Percentiles rank a stretch among this genome's conserved stretches.
phyloP scores from a whole-genome alignment of 2,888 invertebrate genomes.

The Galerucella nymphaeae region DNA sequence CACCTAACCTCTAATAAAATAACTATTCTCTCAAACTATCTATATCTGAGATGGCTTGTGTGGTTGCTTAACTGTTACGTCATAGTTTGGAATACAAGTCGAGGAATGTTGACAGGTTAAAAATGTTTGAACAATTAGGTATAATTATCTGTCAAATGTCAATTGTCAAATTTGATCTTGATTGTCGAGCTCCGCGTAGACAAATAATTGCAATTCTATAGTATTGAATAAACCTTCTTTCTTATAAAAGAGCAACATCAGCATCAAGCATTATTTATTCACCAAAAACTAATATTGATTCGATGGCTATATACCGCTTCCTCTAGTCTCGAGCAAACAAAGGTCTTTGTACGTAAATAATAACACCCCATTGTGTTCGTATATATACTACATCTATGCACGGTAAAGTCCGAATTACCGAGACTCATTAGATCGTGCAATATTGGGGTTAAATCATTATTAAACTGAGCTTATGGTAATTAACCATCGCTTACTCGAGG shows the following conservation, averaged over 20 bases:
- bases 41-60: too few relatives aligned
- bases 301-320: conserved; percentile 3
- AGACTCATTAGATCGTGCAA: conserved; percentile 35
- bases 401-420: conserved; percentile 26
- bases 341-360: conserved; percentile 8
- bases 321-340: conserved; percentile 24
- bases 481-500: conserved; percentile 32
- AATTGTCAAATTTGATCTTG: too few relatives aligned
- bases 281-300: conserved; percentile 36
- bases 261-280: conserved; percentile 26
- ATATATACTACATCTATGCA: conserved; percentile 2
- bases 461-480: conserved; percentile 41
- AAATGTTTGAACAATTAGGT: too few relatives aligned
- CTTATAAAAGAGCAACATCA: background rate
- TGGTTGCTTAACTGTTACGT: too few relatives aligned
- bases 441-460: conserved; percentile 40
- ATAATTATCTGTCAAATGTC: too few relatives aligned
- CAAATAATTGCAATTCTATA: too few relatives aligned
- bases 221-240: background rate
- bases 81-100: too few relatives aligned
- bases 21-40: too few relatives aligned
- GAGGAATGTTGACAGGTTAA: too few relatives aligned
- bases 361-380: conserved; percentile 17
- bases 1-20: too few relatives aligned
- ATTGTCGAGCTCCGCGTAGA: too few relatives aligned